A percentile compares a stretch with the other conserved stretches of the same genome.
Conservation (phyloP, 2,113 vertebrate species). For the Corythoichthys haematopterus region DNA sequence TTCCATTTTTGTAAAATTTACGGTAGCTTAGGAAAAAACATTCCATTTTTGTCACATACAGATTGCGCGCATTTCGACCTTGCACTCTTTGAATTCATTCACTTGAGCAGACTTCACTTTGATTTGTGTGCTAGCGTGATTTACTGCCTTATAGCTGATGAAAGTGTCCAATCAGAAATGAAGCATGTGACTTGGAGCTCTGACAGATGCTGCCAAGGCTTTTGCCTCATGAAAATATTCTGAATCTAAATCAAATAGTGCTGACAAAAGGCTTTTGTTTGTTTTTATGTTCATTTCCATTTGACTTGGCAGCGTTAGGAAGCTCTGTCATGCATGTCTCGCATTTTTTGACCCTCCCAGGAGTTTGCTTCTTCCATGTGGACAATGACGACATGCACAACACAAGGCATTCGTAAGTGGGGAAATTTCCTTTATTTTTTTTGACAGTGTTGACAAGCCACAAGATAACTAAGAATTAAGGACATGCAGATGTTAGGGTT, state of each 20-base stretch:
- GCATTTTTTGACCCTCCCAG: not conserved
- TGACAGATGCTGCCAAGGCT: not conserved
- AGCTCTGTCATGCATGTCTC: not conserved
- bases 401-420: no score
- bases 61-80: no score
- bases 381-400: no score
- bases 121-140: conserved; percentile 13
- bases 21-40: not conserved
- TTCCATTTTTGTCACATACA: no score
- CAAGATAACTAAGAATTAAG: no score
- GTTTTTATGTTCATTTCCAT: not conserved
- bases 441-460: not conserved
- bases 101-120: not conserved
- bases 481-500: no score
- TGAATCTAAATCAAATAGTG: not conserved
- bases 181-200: conserved; percentile 8
- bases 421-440: not conserved
- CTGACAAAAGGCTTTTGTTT: not conserved
- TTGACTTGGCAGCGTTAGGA: no score
- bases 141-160: conserved; percentile 4
- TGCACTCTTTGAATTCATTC: not conserved
- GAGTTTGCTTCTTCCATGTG: not conserved
- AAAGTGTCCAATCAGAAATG: not conserved
- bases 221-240: not conserved
- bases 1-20: not conserved